Base-by-base conservation (phyloP, 2,113 vertebrate species). In the Parus major region DNA sequence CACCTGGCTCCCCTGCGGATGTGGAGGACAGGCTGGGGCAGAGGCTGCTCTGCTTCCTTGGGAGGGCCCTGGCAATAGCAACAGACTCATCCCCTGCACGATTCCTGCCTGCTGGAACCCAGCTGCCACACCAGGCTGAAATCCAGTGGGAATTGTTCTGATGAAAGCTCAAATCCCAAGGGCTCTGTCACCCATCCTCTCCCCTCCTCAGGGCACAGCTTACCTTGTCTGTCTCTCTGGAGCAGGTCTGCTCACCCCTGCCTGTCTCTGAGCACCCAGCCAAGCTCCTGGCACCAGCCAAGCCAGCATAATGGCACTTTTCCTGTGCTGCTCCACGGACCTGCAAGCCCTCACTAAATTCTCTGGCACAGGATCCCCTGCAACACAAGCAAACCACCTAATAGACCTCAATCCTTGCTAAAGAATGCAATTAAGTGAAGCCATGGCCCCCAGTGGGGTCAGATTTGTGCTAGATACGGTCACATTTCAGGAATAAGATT, bases 401-500 rank as follows among this genome's bases (percentile, higher is more conserved):
- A 92, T 4, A 77, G 93, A 66, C 71, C 92, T 96, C 96, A 92
- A 78, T 90, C 93, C 82, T 57, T 4, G 77, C 90, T 96, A 68
- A 91, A 93, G 90, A 93, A 95, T 83, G 95, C 85, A 94, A 88
- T 90, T 93, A 95, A 92, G 76, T 19, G 85, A 86, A 95, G 90
- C 56, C 76, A 3, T 10, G 79, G 68, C 82, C 92, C 65, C 66
- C 55, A 31, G 2, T 4, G 55, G 82, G 92, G 93, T 90, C 94
- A 95, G 92, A 94, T 87, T 68, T 90, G 64, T 23, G 85, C 88
- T 76, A 86, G 92, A 93, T 95, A 78, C 1, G 25, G 94, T 86
- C 94, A 91, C 93, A 81, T 88, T 94, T 88, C 94, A 94, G 94
- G 72, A 96, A 93, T 75, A 78, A 95, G 96, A 93, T 81, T 88